Conservation (phyloP, 2,888 invertebrate species). For the Stegophylla sp. region DNA sequence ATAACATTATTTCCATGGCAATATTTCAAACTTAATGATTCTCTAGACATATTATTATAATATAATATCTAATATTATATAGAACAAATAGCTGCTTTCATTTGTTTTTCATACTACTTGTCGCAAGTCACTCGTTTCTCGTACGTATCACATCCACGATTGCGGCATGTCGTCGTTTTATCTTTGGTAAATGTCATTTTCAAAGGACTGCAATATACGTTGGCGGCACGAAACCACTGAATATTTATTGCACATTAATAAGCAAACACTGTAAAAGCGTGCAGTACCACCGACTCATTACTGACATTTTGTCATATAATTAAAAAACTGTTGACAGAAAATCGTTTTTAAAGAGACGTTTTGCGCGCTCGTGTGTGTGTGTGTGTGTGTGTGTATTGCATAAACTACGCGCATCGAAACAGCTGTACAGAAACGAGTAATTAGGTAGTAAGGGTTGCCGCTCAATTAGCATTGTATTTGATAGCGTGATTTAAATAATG, state of each 20-base stretch:
- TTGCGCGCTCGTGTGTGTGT: not conserved
- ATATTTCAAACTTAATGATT: no score
- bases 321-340: slow-evolving; percentile 2
- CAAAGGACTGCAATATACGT: no score
- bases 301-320: not conserved
- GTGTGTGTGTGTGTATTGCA: not conserved
- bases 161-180: not conserved
- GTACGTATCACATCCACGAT: no score
- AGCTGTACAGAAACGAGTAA: not conserved
- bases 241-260: slow-evolving; percentile 33
- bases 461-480: not conserved
- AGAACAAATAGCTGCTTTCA: no score
- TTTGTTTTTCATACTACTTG: no score
- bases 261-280: not conserved
- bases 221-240: not conserved
- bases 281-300: not conserved
- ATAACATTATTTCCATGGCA: no score
- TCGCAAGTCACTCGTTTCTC: no score
- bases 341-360: not conserved
- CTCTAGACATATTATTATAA: no score
- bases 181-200: not conserved
- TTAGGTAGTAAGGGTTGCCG: not conserved
- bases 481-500: not conserved
- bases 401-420: not conserved
- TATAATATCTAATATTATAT: no score